Percentiles rank a stretch among this genome's conserved stretches.
Evolutionary conservation across 2,113 vertebrate genomes (phyloP).

Genomic region (human): GRCh38 chr12:59881501-59882000

Average conservation of each 20-base stretch:
- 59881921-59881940: not conserved
- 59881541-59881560: constrained; percentile 75
- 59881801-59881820: not conserved
- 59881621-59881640: constrained; percentile 70
- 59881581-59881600: constrained; percentile 75
- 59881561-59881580: constrained; percentile 68
- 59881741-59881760: not conserved
- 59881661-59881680: constrained; percentile 65
- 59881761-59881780: not conserved
- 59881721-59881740: not conserved
- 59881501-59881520: constrained; percentile 59
- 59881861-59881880: not conserved
- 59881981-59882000: not conserved
- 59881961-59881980: not conserved
- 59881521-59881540: constrained; percentile 50
- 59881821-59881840: not conserved
- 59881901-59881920: not conserved
- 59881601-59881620: constrained; percentile 73
- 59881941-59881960: not conserved
- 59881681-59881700: not conserved
- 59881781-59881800: not conserved
- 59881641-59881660: constrained; percentile 49
- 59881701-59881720: not conserved
- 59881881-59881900: not conserved
- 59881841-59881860: not conserved